Evolutionary conservation across 2,888 invertebrate genomes (phyloP).

Genomic region (Holacanthella duospinosa): DNA sequence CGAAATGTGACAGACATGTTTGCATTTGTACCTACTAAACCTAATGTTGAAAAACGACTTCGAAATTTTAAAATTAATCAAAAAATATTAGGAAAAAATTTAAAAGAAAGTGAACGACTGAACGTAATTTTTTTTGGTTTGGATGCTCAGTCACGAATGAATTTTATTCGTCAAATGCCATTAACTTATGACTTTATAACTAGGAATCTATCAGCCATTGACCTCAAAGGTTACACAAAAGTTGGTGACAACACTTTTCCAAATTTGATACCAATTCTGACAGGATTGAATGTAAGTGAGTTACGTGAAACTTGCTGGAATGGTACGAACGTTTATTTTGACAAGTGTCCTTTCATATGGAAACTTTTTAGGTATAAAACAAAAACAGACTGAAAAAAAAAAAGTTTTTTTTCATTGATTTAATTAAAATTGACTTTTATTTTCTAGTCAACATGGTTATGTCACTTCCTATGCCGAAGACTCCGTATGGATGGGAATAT

Average conservation of each 20-base stretch:
- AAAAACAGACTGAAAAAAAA: too few species aligned
- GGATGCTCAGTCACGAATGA: slow-evolving; percentile 74
- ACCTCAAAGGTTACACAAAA: slow-evolving; percentile 81
- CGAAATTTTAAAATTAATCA: background rate
- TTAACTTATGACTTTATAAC: slow-evolving; percentile 54
- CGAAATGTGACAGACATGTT: background rate
- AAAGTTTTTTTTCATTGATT: too few species aligned
- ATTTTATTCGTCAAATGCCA: slow-evolving; percentile 67
- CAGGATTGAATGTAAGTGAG: slow-evolving; percentile 58
- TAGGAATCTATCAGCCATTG: slow-evolving; percentile 54
- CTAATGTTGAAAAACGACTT: background rate
- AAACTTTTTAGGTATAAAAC: background rate
- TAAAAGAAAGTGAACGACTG: slow-evolving; percentile 14
- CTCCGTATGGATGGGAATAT: slow-evolving; percentile 62
- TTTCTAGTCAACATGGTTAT: slow-evolving; percentile 53
- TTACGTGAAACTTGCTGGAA: slow-evolving; percentile 56
- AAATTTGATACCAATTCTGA: slow-evolving; percentile 67
- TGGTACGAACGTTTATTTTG: slow-evolving; percentile 52
- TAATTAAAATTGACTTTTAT: slow-evolving; percentile 49
- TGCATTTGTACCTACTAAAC: background rate
- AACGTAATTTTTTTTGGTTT: slow-evolving; percentile 72
- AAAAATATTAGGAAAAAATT: background rate
- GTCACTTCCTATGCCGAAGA: slow-evolving; percentile 76
- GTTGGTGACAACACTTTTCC: slow-evolving; percentile 90
- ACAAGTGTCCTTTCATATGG: slow-evolving; percentile 76